These are phyloP conservation scores for Drosophila novamexicana DNA, from an alignment of 1,140 invertebrate genomes.

Conservation along the genomic window DNA sequence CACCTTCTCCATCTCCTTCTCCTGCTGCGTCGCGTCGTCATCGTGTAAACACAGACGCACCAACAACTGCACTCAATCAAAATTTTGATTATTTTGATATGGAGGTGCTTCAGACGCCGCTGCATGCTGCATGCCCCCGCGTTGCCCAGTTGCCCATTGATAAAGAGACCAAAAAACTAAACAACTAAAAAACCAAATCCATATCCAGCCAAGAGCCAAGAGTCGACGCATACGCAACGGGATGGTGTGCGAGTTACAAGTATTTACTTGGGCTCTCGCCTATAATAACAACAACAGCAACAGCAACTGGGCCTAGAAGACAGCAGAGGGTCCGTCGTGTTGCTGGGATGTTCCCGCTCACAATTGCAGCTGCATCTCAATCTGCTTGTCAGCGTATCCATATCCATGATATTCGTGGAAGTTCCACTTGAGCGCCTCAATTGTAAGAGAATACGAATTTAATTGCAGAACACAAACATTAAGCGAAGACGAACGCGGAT, in stretches of 20 bases:
- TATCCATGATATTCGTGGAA: constrained; percentile 79
- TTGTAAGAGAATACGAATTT: constrained; percentile 80
- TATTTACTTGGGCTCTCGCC: constrained; percentile 52
- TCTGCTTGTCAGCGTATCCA: constrained; percentile 80
- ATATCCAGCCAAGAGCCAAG: constrained; percentile 3
- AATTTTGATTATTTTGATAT: constrained; percentile 83
- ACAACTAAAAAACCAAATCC: constrained; percentile 2
- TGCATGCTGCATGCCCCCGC: constrained; percentile 15
- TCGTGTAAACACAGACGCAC: constrained; percentile 74
- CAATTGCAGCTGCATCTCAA: constrained; percentile 75
- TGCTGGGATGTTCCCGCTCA: constrained; percentile 6
- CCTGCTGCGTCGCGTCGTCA: constrained; percentile 20
- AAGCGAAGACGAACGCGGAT: constrained; percentile 5
- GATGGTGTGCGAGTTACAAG: constrained; percentile 23
- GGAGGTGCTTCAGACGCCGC: constrained; percentile 67
- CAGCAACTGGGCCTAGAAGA: constrained; percentile 31
- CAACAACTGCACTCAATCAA: constrained; percentile 82
- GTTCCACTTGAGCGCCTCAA: constrained; percentile 76
- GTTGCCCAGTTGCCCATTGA: constrained; percentile 46
- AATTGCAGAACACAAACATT: constrained; percentile 79
- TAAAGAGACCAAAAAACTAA: constrained; percentile 43
- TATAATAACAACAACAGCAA: constrained; percentile 58
- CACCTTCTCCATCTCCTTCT: neutral
- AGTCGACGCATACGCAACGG: constrained; percentile 35
- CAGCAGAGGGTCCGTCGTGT: constrained; percentile 5